Percentiles rank a stretch among this genome's conserved stretches.
phyloP scores from a whole-genome alignment of 1,140 invertebrate species.

The Brachionus plicatilis region DNA sequence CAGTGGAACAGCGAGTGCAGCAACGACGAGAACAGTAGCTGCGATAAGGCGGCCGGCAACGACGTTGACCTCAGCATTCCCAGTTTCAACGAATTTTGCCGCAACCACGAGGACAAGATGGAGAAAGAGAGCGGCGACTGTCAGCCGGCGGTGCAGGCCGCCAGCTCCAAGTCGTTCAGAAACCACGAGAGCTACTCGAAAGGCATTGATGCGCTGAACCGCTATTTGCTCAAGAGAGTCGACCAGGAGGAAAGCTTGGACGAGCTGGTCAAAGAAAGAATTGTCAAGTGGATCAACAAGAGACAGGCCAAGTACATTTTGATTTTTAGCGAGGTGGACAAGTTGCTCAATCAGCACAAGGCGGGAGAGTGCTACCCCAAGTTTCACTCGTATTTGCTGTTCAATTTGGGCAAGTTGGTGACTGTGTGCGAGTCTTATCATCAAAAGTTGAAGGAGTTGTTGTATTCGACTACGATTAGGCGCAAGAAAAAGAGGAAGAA shows the following conservation, averaged over 20 bases:
- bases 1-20: slow-evolving; percentile 4
- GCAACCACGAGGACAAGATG: not conserved
- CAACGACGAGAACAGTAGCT: not conserved
- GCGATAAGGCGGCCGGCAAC: not conserved
- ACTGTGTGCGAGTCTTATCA: slow-evolving; percentile 39
- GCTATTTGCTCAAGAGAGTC: slow-evolving; percentile 22
- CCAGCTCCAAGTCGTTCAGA: not conserved
- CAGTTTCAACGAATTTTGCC: slow-evolving; percentile 3
- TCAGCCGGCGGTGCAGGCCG: not conserved
- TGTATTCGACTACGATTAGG: slow-evolving; percentile 31
- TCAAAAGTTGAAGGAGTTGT: slow-evolving; percentile 37
- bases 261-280: slow-evolving; percentile 36
- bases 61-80: slow-evolving; percentile 4
- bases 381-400: slow-evolving; percentile 37
- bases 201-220: not conserved
- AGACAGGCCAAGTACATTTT: slow-evolving; percentile 33
- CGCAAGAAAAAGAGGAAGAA: slow-evolving; percentile 39
- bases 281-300: slow-evolving; percentile 39
- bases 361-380: slow-evolving; percentile 22
- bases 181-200: slow-evolving; percentile 25
- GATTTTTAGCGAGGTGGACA: slow-evolving; percentile 35
- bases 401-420: slow-evolving; percentile 34
- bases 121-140: not conserved
- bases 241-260: slow-evolving; percentile 25
- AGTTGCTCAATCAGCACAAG: slow-evolving; percentile 37